phyloP scores from a whole-genome alignment of 92 coral and sea anemone genomes.

The Umimayanthus kanabou region DNA sequence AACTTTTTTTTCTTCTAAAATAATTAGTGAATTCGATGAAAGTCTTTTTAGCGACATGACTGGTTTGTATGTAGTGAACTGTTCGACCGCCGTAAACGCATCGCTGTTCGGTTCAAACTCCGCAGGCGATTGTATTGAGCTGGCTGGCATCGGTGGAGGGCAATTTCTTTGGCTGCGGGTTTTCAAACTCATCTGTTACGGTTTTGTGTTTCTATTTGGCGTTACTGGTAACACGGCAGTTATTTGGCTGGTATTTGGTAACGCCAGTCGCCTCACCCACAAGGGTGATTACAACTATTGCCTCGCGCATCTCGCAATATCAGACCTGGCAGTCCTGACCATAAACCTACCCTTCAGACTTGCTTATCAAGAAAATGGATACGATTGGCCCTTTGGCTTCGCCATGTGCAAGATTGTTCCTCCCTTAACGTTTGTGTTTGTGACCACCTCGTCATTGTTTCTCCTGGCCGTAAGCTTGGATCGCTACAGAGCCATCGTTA shows the following conservation, averaged over 20 bases:
- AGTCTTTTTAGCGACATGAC: no score
- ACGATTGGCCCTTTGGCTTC: conserved; percentile 60
- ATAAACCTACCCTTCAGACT: conserved; percentile 57
- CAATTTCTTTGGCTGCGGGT: conserved; percentile 39
- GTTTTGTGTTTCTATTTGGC: conserved; percentile 49
- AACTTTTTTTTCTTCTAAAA: no score
- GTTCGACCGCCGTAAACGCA: no score
- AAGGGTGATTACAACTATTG: conserved; percentile 46
- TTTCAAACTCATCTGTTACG: conserved; percentile 54
- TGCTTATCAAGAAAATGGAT: conserved; percentile 61
- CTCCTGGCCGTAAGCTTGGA: conserved; percentile 53
- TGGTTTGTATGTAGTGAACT: no score
- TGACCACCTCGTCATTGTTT: conserved; percentile 54
- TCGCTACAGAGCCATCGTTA: conserved; percentile 55
- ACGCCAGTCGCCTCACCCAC: conserved; percentile 36
- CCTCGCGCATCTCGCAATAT: conserved; percentile 50
- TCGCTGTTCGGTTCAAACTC: no score
- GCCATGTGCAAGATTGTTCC: conserved; percentile 56
- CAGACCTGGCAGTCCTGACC: conserved; percentile 53
- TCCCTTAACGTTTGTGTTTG: conserved; percentile 51
- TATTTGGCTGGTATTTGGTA: conserved; percentile 45
- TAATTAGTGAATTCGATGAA: no score
- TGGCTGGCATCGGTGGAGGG: neutral
- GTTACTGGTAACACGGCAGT: conserved; percentile 48
- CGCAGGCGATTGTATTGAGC: no score